These are phyloP conservation scores for Arizona elegans DNA, from an alignment of 2,113 vertebrate species.

Conservation along the genomic window DNA sequence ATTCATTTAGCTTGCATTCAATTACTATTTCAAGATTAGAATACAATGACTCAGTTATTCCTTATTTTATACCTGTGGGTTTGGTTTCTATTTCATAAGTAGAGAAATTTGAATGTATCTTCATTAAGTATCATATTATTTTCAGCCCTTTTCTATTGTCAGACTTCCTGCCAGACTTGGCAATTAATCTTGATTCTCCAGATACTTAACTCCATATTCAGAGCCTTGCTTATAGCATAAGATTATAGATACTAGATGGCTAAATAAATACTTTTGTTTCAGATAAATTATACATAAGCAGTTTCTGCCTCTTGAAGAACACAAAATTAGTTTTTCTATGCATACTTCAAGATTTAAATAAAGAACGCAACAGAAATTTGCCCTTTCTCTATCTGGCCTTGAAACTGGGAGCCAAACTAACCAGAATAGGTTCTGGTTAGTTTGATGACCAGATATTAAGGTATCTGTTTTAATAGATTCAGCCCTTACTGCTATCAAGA, in stretches of 20 bases:
- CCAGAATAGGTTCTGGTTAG: neutral
- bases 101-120: neutral
- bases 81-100: neutral
- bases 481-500: neutral
- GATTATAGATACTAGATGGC: neutral
- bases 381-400: neutral
- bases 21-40: neutral
- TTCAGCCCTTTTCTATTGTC: neutral
- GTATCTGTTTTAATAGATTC: neutral
- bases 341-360: neutral
- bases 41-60: neutral
- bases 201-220: neutral
- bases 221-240: neutral
- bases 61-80: neutral
- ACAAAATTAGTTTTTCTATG: neutral
- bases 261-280: neutral
- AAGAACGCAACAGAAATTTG: neutral
- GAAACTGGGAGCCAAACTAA: neutral
- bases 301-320: neutral
- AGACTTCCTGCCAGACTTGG: neutral
- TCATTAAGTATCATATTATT: neutral
- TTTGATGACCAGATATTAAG: neutral
- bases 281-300: neutral
- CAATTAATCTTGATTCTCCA: neutral
- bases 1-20: neutral